Percentiles rank a stretch among this genome's conserved stretches.
Evolutionary conservation across 2,113 vertebrate species (phyloP).

Genomic region (Oncorhynchus masou): DNA sequence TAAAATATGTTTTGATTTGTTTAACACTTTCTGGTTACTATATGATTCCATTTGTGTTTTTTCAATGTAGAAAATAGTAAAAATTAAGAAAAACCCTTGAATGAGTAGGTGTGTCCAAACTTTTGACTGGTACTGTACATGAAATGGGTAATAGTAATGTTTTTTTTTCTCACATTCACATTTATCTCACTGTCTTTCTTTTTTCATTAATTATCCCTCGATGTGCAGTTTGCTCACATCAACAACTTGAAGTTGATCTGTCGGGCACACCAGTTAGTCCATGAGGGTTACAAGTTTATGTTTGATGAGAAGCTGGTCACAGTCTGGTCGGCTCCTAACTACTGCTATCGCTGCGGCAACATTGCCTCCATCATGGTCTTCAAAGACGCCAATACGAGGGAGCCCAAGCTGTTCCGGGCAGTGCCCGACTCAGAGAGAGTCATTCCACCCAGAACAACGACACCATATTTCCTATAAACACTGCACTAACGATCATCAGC

Average conservation of each 20-base stretch:
- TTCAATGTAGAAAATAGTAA: too few species aligned
- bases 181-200: too few species aligned
- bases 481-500: too few species aligned
- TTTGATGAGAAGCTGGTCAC: slow-evolving; percentile 98
- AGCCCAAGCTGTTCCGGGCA: slow-evolving; percentile 94
- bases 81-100: too few species aligned
- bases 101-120: too few species aligned
- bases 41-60: too few species aligned
- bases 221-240: slow-evolving; percentile 92
- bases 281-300: slow-evolving; percentile 99
- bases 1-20: too few species aligned
- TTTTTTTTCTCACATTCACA: too few species aligned
- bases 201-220: too few species aligned
- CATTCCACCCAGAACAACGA: slow-evolving; percentile 93
- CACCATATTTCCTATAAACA: slow-evolving; percentile 93
- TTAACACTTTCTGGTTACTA: too few species aligned
- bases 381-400: slow-evolving; percentile 92
- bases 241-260: slow-evolving; percentile 98
- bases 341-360: slow-evolving; percentile 98
- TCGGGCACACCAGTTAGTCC: slow-evolving; percentile 93
- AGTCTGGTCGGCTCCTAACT: slow-evolving; percentile 97
- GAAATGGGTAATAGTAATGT: too few species aligned
- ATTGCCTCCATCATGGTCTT: slow-evolving; percentile 99
- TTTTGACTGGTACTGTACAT: too few species aligned
- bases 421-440: slow-evolving; percentile 90